Evolutionary conservation across 2,113 vertebrate genomes (phyloP).

Genomic region (Epinephelus lanceolatus): DNA sequence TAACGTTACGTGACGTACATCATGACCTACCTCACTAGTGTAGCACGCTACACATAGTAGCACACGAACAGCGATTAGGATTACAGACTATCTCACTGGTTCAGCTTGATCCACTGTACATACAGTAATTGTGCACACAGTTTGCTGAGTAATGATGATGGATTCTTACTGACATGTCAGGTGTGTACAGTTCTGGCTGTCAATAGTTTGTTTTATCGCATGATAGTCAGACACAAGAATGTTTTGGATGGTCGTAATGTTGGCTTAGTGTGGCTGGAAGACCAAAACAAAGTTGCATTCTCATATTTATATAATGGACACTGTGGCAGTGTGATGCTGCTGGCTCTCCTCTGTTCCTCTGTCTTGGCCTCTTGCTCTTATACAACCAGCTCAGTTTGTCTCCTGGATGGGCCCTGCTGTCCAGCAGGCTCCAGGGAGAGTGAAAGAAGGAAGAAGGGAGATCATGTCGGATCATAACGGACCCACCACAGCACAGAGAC

Average conservation of each 20-base stretch:
- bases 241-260: neutral
- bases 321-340: neutral
- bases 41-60: no score
- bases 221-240: neutral
- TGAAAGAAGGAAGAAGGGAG: slow-evolving; percentile 64
- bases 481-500: slow-evolving; percentile 91
- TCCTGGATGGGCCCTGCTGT: slow-evolving; percentile 29
- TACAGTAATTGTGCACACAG: neutral
- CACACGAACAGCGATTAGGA: no score
- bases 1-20: no score
- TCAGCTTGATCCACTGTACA: neutral
- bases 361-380: slow-evolving; percentile 14
- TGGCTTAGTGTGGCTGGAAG: neutral
- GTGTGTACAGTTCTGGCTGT: no score
- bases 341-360: slow-evolving; percentile 1
- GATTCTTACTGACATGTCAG: neutral
- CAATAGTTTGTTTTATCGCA: neutral
- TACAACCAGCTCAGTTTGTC: slow-evolving; percentile 13
- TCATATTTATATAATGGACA: neutral
- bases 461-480: slow-evolving; percentile 84
- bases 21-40: no score
- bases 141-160: neutral
- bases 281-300: neutral
- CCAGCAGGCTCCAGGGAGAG: slow-evolving; percentile 31
- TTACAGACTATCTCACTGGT: neutral